A percentile compares a stretch with the other conserved stretches of the same genome.
Conservation (phyloP, 2,888 invertebrate genomes). For the Mamestra brassicae region DNA sequence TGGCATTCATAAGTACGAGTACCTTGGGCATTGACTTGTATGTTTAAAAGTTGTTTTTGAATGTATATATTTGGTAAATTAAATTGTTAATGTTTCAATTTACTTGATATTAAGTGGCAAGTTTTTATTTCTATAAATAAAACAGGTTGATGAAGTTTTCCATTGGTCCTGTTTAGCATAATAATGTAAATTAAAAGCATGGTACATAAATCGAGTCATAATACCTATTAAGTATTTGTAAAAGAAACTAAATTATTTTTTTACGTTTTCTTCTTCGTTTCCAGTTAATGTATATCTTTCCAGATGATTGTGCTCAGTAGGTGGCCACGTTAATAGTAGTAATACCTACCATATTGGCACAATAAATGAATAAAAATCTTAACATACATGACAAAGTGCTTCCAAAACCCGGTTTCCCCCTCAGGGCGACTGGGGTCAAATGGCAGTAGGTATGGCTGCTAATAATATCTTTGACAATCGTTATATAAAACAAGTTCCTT, state of each 20-base stretch:
- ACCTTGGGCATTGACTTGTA: constrained; percentile 43
- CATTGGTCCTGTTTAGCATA: too few relatives aligned
- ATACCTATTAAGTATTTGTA: too few relatives aligned
- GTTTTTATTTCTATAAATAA: too few relatives aligned
- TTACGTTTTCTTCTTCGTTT: too few relatives aligned
- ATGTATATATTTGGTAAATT: constrained; percentile 20
- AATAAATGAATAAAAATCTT: not conserved
- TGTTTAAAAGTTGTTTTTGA: constrained; percentile 45
- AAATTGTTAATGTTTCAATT: constrained; percentile 1
- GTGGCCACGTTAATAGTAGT: not conserved
- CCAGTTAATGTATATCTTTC: too few relatives aligned
- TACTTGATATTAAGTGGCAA: not conserved
- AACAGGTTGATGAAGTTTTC: too few relatives aligned
- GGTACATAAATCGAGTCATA: too few relatives aligned
- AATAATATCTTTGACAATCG: not conserved
- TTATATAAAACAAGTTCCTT: not conserved
- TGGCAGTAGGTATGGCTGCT: not conserved
- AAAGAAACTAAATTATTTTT: too few relatives aligned
- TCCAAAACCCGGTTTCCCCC: constrained; percentile 9
- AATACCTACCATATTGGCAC: not conserved
- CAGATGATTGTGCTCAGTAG: not conserved
- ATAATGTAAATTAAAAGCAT: too few relatives aligned
- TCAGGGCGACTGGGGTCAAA: not conserved
- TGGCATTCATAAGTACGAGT: constrained; percentile 51
- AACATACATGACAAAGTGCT: not conserved